Percentiles rank a stretch among this genome's conserved stretches.
phyloP scores from a whole-genome alignment of 2,113 vertebrate species.

The Psammodynastes pulverulentus region DNA sequence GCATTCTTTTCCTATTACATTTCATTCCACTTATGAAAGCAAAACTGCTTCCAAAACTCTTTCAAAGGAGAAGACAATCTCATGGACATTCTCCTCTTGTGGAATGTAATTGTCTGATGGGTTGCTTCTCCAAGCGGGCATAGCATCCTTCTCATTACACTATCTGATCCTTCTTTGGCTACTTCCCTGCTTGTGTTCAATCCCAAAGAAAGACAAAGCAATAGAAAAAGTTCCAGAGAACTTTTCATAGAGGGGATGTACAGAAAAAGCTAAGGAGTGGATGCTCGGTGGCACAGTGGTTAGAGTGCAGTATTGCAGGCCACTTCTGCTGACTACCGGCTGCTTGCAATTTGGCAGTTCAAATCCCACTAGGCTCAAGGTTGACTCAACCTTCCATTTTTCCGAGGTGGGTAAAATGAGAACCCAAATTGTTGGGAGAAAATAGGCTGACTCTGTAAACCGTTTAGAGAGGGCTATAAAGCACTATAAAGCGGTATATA shows the following conservation, averaged over 20 bases:
- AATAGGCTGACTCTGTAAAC: no score
- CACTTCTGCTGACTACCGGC: no score
- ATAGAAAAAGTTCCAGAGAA: background rate
- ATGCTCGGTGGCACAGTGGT: no score
- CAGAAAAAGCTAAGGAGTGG: background rate
- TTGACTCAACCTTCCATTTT: no score
- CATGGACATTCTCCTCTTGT: background rate
- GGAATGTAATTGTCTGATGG: background rate
- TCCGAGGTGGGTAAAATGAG: no score
- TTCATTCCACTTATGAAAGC: background rate
- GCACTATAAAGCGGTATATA: no score
- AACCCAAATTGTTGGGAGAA: no score
- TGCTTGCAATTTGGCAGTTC: no score
- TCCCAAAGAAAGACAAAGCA: background rate
- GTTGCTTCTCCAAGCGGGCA: background rate
- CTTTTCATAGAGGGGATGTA: background rate
- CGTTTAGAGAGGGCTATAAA: no score
- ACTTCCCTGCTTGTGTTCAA: background rate
- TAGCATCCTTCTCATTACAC: background rate
- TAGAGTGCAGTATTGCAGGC: no score
- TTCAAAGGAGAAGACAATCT: background rate
- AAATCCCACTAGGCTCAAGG: no score
- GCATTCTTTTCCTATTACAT: background rate
- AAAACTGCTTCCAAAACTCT: background rate
- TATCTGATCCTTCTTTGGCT: background rate